phyloP scores from a whole-genome alignment of 2,888 invertebrate genomes.

The Hedychridium roseum region DNA sequence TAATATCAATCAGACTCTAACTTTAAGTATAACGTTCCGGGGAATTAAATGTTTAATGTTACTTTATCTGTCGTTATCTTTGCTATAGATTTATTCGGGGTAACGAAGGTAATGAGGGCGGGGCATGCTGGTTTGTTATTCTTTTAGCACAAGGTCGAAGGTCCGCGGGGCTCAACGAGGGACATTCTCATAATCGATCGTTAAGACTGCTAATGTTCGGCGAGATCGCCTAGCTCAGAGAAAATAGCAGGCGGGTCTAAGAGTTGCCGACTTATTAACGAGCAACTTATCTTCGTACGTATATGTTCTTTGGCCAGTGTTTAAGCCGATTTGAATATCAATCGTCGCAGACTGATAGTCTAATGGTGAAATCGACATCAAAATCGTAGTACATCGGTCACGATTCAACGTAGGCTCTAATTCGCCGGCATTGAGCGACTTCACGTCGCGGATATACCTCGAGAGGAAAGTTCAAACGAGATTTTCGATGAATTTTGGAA shows the following conservation, averaged over 20 bases:
- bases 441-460: conserved; percentile 19
- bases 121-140: no score
- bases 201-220: not conserved
- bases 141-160: not conserved
- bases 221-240: no score
- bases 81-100: no score
- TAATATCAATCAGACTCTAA: no score
- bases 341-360: conserved; percentile 30
- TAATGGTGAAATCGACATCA: conserved; percentile 26
- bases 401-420: conserved; percentile 24
- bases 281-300: not conserved
- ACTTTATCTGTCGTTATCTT: no score
- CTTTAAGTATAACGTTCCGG: no score
- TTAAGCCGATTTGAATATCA: conserved; percentile 14
- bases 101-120: no score
- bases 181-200: not conserved
- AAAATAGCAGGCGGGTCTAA: no score
- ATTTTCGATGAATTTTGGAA: conserved; percentile 15
- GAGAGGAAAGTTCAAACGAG: conserved; percentile 22
- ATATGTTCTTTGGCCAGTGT: not conserved
- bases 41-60: no score
- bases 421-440: conserved; percentile 19
- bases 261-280: no score
- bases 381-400: conserved; percentile 29
- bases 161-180: not conserved